phyloP scores from a whole-genome alignment of 2,888 invertebrate species.

The Epistrophella euchroma region DNA sequence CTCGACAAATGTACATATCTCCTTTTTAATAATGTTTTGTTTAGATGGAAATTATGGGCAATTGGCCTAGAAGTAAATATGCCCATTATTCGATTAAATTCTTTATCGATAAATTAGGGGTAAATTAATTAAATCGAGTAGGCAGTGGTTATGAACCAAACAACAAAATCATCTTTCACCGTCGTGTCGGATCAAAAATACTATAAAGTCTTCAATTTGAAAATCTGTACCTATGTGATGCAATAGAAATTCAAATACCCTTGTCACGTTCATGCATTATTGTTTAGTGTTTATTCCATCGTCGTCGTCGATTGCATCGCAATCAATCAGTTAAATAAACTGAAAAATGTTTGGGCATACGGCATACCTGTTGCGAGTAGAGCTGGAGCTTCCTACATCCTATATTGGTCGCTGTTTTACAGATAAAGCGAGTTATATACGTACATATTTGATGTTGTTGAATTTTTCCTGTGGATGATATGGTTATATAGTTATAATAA shows the following conservation, averaged over 20 bases:
- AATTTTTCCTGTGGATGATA: neutral
- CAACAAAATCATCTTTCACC: neutral
- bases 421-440: neutral
- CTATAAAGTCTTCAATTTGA: neutral
- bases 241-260: conserved; percentile 9
- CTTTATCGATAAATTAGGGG: neutral
- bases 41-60: neutral
- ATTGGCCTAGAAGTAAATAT: neutral
- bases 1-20: too few relatives aligned
- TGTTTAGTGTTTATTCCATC: conserved; percentile 43
- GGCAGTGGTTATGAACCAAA: neutral
- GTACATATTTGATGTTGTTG: too few relatives aligned
- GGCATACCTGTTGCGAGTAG: conserved; percentile 46
- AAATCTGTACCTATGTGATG: neutral
- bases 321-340: conserved; percentile 63
- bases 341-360: conserved; percentile 29
- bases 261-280: conserved; percentile 22
- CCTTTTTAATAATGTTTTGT: too few relatives aligned
- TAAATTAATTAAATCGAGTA: neutral
- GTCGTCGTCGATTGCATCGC: conserved; percentile 23
- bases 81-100: neutral
- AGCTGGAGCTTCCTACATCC: neutral
- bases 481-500: neutral
- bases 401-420: neutral
- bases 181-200: neutral